Evolutionary conservation across 2,113 vertebrate species (phyloP).

Genomic region (Meles meles): DNA sequence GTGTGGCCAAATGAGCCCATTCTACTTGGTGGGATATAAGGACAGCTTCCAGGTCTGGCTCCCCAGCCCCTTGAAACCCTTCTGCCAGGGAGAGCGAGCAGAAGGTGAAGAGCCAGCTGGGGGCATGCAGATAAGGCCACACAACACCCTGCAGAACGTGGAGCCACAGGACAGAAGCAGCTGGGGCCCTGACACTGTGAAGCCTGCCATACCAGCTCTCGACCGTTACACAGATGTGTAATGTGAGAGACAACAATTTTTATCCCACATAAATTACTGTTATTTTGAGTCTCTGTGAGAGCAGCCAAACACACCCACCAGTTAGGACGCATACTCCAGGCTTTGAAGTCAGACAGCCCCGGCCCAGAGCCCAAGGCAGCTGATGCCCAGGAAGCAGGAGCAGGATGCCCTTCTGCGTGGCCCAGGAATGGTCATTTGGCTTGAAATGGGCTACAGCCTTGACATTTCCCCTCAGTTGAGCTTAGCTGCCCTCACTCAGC

Average conservation of each 20-base stretch:
- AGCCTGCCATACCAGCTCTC: not conserved
- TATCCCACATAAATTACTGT: not conserved
- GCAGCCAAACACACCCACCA: not conserved
- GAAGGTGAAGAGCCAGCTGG: not conserved
- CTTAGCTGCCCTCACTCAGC: not conserved
- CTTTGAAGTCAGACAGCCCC: not conserved
- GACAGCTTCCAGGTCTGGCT: not conserved
- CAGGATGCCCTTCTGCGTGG: not conserved
- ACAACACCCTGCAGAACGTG: not conserved
- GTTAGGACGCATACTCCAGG: not conserved
- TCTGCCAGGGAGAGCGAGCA: not conserved
- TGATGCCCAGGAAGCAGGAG: not conserved
- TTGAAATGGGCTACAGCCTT: not conserved
- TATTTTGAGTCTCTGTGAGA: not conserved
- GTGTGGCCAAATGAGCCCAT: not conserved
- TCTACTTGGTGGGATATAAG: not conserved
- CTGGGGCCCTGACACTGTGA: not conserved
- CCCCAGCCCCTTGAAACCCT: not conserved
- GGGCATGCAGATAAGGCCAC: not conserved
- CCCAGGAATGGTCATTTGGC: not conserved
- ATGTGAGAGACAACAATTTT: not conserved
- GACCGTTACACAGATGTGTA: not conserved
- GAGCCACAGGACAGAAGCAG: rapidly evolving
- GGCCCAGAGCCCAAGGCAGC: not conserved
- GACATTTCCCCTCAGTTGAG: not conserved